Evolutionary conservation across 2,797 vertebrate genomes (phyloP).

Genomic region (Monodelphis domestica): DNA sequence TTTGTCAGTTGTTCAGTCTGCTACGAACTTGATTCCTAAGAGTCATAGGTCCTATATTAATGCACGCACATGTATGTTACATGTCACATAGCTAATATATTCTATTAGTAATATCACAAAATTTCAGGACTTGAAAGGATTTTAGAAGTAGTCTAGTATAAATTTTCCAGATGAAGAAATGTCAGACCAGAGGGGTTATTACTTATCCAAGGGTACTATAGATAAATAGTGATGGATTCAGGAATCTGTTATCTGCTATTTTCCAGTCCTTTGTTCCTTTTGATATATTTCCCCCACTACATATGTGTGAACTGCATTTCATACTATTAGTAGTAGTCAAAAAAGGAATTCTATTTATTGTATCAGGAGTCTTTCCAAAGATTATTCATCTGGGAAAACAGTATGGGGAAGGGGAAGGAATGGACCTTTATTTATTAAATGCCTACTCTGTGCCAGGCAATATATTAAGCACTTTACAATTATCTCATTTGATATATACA

Average conservation of each 20-base stretch:
- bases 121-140: background rate
- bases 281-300: background rate
- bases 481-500: background rate
- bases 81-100: background rate
- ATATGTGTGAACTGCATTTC: background rate
- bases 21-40: slow-evolving; percentile 9
- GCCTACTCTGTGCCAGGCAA: background rate
- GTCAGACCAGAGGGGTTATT: background rate
- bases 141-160: background rate
- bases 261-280: background rate
- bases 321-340: background rate
- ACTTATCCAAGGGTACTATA: background rate
- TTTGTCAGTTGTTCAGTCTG: slow-evolving; percentile 6
- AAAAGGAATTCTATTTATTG: slow-evolving; percentile 13
- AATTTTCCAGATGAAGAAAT: background rate
- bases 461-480: background rate
- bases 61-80: background rate
- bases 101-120: background rate
- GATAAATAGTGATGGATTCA: background rate
- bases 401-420: background rate
- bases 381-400: background rate
- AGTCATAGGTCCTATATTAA: background rate
- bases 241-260: background rate
- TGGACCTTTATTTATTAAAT: background rate
- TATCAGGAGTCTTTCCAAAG: slow-evolving; percentile 2